phyloP scores from a whole-genome alignment of 2,113 vertebrate genomes.

The Chaetops frenatus region DNA sequence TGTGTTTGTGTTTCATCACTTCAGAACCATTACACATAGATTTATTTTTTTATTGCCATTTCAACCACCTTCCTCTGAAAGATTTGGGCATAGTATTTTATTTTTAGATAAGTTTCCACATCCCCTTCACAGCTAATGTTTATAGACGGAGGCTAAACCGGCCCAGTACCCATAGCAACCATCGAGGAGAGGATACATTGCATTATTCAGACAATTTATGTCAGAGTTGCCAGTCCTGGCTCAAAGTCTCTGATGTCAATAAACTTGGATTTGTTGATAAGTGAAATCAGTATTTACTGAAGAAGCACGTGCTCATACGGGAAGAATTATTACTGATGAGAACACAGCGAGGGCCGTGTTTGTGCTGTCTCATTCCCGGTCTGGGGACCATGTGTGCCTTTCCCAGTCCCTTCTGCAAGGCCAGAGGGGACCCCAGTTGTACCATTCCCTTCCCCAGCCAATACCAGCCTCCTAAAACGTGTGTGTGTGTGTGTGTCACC shows the following conservation, averaged over 20 bases:
- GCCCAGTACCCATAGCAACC: constrained; percentile 56
- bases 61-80: constrained; percentile 3
- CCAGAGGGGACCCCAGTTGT: neutral
- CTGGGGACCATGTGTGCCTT: neutral
- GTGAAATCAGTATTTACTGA: neutral
- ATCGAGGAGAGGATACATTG: neutral
- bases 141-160: neutral
- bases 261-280: neutral
- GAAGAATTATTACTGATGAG: neutral
- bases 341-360: neutral
- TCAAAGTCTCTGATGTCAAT: constrained; percentile 40
- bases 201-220: constrained; percentile 25
- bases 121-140: constrained; percentile 35
- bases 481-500: neutral
- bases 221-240: constrained; percentile 23
- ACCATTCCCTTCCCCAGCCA: neutral
- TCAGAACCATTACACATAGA: neutral
- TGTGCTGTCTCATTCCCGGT: neutral
- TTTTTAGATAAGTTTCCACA: constrained; percentile 54
- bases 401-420: neutral
- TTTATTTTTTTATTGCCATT: neutral
- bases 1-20: neutral
- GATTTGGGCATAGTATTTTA: constrained; percentile 32
- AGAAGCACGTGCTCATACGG: neutral
- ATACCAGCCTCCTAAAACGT: neutral